These are phyloP conservation scores for Metallyticus violacea DNA, from an alignment of 2,888 invertebrate genomes.

Conservation along the genomic window DNA sequence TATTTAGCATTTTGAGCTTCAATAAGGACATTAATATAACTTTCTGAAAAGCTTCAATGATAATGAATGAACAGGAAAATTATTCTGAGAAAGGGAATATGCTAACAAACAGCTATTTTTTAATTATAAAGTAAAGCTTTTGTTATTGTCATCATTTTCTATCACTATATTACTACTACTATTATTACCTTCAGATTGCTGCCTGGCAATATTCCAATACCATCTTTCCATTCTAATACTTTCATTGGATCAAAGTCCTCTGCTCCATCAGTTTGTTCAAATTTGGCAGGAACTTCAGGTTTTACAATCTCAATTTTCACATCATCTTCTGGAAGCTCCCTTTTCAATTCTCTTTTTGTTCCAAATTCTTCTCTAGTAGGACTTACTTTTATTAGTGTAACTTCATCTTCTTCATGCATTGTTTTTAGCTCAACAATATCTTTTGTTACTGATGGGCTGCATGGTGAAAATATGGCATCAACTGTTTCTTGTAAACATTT, in stretches of 20 bases:
- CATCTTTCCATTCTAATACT: conserved; percentile 70
- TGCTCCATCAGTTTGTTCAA: neutral
- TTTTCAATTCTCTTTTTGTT: conserved; percentile 40
- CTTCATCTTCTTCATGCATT: conserved; percentile 43
- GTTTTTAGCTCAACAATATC: conserved; percentile 44
- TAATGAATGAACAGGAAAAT: too few relatives aligned
- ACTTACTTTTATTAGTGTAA: conserved; percentile 45
- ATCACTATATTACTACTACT: too few relatives aligned
- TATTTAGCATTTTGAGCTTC: too few relatives aligned
- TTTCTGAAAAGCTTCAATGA: too few relatives aligned
- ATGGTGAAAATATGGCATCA: conserved; percentile 33
- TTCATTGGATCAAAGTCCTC: conserved; percentile 51
- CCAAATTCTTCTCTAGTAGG: conserved; percentile 26
- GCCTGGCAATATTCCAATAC: conserved; percentile 65
- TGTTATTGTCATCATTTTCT: too few relatives aligned
- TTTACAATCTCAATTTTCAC: conserved; percentile 45
- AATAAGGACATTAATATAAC: too few relatives aligned
- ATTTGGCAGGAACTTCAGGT: conserved; percentile 28
- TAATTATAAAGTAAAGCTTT: too few relatives aligned
- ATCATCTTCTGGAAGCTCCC: conserved; percentile 41
- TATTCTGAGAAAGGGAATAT: too few relatives aligned
- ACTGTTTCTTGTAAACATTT: conserved; percentile 33
- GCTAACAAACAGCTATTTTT: too few relatives aligned
- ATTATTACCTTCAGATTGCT: conserved; percentile 50
- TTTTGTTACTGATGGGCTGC: conserved; percentile 41